Evolutionary conservation across 2,113 vertebrate species (phyloP).

Genomic region (Gymnogyps californianus): DNA sequence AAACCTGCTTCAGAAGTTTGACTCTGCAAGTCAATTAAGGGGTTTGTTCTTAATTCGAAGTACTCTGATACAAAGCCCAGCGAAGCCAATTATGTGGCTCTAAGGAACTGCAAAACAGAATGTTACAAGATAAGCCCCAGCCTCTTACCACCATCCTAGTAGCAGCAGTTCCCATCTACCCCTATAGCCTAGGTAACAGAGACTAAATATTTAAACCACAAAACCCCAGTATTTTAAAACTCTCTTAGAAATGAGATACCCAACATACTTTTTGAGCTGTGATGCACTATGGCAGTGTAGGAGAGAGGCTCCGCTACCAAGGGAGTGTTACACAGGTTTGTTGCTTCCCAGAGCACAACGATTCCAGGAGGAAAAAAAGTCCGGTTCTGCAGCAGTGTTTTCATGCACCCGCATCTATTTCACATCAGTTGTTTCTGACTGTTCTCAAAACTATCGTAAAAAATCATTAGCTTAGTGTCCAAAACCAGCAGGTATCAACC

Average conservation of each 20-base stretch:
- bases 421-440: not conserved
- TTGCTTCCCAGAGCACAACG: not conserved
- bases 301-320: not conserved
- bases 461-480: not conserved
- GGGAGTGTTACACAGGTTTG: not conserved
- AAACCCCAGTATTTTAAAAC: not conserved
- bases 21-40: not conserved
- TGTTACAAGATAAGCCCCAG: not conserved
- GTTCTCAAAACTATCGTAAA: not conserved
- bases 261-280: not conserved
- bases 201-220: not conserved
- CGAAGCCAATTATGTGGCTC: not conserved
- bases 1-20: not conserved
- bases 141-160: not conserved
- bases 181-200: not conserved
- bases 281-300: fast-evolving
- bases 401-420: not conserved
- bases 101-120: not conserved
- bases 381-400: not conserved
- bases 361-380: not conserved
- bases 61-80: not conserved
- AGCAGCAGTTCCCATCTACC: not conserved
- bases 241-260: not conserved
- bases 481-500: not conserved
- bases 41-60: not conserved